phyloP scores from a whole-genome alignment of 1,140 invertebrate species.

The Schlechtendalia chinensis region DNA sequence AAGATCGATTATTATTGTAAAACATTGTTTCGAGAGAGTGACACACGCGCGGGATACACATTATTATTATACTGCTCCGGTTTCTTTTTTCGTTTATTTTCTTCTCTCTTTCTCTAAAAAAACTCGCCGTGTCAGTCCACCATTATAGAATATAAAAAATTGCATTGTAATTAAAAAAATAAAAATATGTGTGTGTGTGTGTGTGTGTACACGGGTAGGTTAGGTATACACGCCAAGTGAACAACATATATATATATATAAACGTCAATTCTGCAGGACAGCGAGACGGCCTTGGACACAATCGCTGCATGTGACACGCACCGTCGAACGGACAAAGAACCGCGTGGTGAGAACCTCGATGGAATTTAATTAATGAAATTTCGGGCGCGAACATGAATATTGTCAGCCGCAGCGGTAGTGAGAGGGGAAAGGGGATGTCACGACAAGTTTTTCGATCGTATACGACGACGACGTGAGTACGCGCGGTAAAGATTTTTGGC shows the following conservation, averaged over 20 bases:
- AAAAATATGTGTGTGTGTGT: no score
- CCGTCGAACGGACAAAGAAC: slow-evolving; percentile 11
- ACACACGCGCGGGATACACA: slow-evolving; percentile 25
- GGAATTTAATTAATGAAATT: slow-evolving; percentile 41
- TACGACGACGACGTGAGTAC: not conserved
- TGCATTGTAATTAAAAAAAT: slow-evolving; percentile 7
- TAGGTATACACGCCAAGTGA: not conserved
- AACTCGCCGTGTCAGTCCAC: no score
- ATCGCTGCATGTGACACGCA: slow-evolving; percentile 18
- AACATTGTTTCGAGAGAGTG: slow-evolving; percentile 24
- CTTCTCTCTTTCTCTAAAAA: no score
- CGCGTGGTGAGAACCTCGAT: not conserved
- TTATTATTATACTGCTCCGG: slow-evolving; percentile 17
- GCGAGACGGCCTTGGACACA: slow-evolving; percentile 25
- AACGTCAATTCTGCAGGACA: not conserved
- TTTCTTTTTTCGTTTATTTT: slow-evolving; percentile 7
- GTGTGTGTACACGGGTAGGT: not conserved
- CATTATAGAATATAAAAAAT: not conserved
- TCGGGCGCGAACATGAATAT: not conserved
- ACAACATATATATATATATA: no score
- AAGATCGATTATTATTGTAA: slow-evolving; percentile 45
- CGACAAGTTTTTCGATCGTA: not conserved
- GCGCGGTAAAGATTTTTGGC: slow-evolving; percentile 2
- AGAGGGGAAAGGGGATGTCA: not conserved
- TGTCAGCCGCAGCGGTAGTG: not conserved